These are phyloP conservation scores for Ormyrus rosae DNA, from an alignment of 2,888 invertebrate species.

Conservation along the genomic window DNA sequence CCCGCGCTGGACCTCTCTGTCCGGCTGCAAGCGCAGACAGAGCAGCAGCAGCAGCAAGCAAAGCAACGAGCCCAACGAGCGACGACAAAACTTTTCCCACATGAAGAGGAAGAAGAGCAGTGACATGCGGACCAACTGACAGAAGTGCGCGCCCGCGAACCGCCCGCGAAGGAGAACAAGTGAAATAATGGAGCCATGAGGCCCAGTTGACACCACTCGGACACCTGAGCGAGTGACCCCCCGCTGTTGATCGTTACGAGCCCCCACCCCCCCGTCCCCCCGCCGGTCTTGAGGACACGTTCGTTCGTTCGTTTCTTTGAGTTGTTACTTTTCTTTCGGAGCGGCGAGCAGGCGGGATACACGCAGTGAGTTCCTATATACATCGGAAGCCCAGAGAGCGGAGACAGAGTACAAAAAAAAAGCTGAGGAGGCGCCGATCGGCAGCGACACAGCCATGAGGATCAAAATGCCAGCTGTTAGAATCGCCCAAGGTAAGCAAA, in stretches of 20 bases:
- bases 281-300: slow-evolving; percentile 5
- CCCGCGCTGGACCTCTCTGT: slow-evolving; percentile 73
- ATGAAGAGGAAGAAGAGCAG: neutral
- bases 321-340: neutral
- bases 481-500: slow-evolving; percentile 93
- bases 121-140: neutral
- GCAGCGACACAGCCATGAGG: slow-evolving; percentile 86
- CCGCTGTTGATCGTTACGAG: neutral
- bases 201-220: slow-evolving; percentile 56
- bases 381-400: too few relatives aligned
- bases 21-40: too few relatives aligned
- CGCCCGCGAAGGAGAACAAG: neutral
- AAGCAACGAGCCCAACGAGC: too few relatives aligned
- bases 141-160: neutral
- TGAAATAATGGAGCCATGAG: slow-evolving; percentile 48
- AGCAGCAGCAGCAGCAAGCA: slow-evolving; percentile 58
- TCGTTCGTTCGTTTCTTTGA: slow-evolving; percentile 16
- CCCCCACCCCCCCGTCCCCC: too few relatives aligned
- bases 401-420: too few relatives aligned
- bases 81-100: too few relatives aligned
- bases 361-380: neutral
- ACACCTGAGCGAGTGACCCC: too few relatives aligned
- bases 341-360: neutral
- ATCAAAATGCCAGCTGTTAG: slow-evolving; percentile 98
- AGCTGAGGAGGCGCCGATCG: too few relatives aligned